Base-by-base conservation (phyloP, 2,113 vertebrate species). In the Eptesicus fuscus region DNA sequence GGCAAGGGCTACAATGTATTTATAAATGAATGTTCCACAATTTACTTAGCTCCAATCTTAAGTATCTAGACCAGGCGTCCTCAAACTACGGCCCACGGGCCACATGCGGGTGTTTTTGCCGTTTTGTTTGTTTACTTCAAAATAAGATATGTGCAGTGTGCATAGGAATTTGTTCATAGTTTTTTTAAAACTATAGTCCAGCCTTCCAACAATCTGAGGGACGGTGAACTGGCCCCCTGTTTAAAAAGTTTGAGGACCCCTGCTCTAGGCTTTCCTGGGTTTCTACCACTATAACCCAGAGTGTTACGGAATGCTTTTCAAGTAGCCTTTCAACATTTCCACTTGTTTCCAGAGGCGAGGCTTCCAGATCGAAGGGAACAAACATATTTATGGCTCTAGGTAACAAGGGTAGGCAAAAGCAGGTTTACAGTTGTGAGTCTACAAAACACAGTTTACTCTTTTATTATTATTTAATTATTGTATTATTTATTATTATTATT, bases 191-290 rank as follows among this genome's bases (percentile, higher is more conserved):
- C n/a, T n/a, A n/a, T n/a, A n/a, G n/a, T n/a, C n/a, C n/a, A n/a
- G n/a, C n/a, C n/a, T n/a, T n/a, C n/a, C n/a, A n/a, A n/a, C n/a
- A n/a, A n/a, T n/a, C n/a, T n/a, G n/a, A n/a, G n/a, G n/a, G n/a
- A n/a, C n/a, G n/a, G n/a, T n/a, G n/a, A n/a, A n/a, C n/a, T n/a
- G n/a, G n/a, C n/a, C n/a, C n/a, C n/a, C n/a, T n/a, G n/a, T n/a
- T n/a, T n/a, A n/a, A n/a, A n/a, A n/a, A n/a, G n/a, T n/a, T n/a
- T n/a, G n/a, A n/a, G n/a, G n/a, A n/a, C n/a, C n/a, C n/a, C n/a
- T n/a, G n/a, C n/a, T n/a, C n/a, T n/a, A 71, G 32, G n/a, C 69
- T 80, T 90, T 94, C 59, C 56, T 92, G 61, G 47, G 74, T 73
- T 88, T 76, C 80, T 20, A 53, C 65, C 16, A n/a, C 35, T 37